Evolutionary conservation across 2,113 vertebrate species (phyloP), one percentile per base, ranked within the genome.

Genomic region (Toxotes chatareus): DNA sequence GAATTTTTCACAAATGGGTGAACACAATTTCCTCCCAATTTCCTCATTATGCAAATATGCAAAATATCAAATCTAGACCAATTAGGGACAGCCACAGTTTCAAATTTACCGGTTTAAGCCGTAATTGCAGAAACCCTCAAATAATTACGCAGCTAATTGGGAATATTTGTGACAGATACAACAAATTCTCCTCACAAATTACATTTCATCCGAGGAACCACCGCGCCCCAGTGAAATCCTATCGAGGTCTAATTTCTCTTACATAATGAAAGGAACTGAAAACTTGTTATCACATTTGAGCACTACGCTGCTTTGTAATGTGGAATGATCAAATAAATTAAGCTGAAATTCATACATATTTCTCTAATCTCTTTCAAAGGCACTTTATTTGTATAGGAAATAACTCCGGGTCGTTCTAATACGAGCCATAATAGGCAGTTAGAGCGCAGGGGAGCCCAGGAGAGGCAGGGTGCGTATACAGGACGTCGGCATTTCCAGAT

Each of bases 151-250:
- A 93, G 95, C 97, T 99, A 99, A 99, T 99, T 99, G 97, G 96
- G 96, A 98, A 99, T 99, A 99, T 99, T 99, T 99, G 97, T 98
- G 97, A 99, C 98, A 99, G 98, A 99, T 98, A 99, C 97, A 98
- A 99, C 97, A 98, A 98, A 99, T 99, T 99, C 97, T 97, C 96
- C 86, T 95, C 96, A 96, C 97, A 99, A 98, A 99, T 99, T 97
- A 97, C 97, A 97, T 99, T 99, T 97, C 95, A 97, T 97, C 96
- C 95, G 94, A 95, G 96, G 95, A 97, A 97, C 96, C 96, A 96
- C 96, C 94, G 97, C 93, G 94, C 96, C 95, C 96, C 95, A 95
- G 94, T 97, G 96, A 96, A 97, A 97, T 93, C 96, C 97, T 96
- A 96, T 96, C 95, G 95, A 96, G 97, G 95, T 96, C 96, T 97